These are phyloP conservation scores for Drosophila stalkeri DNA, from an alignment of 2,888 invertebrate genomes.

Conservation along the genomic window DNA sequence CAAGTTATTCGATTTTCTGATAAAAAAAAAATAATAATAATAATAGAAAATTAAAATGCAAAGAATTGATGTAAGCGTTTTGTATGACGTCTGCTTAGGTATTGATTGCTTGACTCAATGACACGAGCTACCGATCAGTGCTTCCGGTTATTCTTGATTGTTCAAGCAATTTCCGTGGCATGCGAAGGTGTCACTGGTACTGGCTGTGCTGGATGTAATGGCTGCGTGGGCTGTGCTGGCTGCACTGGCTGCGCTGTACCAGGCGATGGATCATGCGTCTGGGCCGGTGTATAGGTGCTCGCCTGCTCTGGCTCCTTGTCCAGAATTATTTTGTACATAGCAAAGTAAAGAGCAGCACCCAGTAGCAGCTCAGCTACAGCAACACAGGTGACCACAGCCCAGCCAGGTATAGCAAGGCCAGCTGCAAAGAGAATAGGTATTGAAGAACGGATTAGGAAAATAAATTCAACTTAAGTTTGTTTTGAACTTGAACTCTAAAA, in stretches of 20 bases:
- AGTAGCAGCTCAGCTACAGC: slow-evolving; percentile 89
- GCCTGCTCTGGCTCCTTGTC: slow-evolving; percentile 80
- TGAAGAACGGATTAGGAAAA: too few relatives aligned
- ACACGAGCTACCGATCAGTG: slow-evolving; percentile 2
- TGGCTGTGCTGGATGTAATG: slow-evolving; percentile 35
- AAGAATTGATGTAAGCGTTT: slow-evolving; percentile 32
- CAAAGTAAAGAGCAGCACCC: slow-evolving; percentile 89
- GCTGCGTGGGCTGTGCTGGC: slow-evolving; percentile 34
- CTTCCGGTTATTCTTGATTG: slow-evolving; percentile 38
- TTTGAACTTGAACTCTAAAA: too few relatives aligned
- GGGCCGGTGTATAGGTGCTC: slow-evolving; percentile 83
- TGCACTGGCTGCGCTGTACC: slow-evolving; percentile 21
- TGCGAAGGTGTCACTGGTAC: slow-evolving; percentile 55
- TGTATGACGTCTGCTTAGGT: slow-evolving; percentile 5
- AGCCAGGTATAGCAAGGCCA: slow-evolving; percentile 90
- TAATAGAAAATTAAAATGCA: slow-evolving; percentile 13
- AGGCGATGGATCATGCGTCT: slow-evolving; percentile 73
- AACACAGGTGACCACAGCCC: slow-evolving; percentile 90
- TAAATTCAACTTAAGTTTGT: too few relatives aligned
- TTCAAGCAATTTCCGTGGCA: slow-evolving; percentile 61
- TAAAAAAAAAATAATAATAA: slow-evolving; percentile 25
- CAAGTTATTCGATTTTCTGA: slow-evolving; percentile 65
- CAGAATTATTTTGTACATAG: slow-evolving; percentile 89
- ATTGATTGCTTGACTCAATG: slow-evolving; percentile 36
- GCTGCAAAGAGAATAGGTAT: slow-evolving; percentile 84